Percentiles rank a stretch among this genome's conserved stretches.
phyloP scores from a whole-genome alignment of 92 coral and sea anemone species.

The Paragorgia papillata region DNA sequence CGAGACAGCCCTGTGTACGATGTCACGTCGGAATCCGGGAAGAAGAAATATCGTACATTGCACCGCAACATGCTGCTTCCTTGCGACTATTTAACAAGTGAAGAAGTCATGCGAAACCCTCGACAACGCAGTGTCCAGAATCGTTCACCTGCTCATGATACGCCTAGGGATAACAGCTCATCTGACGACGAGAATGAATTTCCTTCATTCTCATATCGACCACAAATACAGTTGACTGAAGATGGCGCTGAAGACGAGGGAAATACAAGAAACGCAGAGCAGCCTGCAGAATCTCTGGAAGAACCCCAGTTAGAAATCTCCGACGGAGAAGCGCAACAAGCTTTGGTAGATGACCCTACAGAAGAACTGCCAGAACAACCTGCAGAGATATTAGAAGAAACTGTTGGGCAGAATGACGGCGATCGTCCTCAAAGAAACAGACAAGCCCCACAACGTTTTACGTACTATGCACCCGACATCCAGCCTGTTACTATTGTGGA shows the following conservation, averaged over 20 bases:
- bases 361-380: slow-evolving; percentile 4
- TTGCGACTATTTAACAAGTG: not conserved
- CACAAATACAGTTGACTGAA: not conserved
- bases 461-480: slow-evolving; percentile 50
- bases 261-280: too few relatives aligned
- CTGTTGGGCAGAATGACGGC: not conserved
- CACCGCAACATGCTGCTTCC: slow-evolving; percentile 35
- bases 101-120: not conserved
- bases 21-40: not conserved
- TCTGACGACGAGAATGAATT: slow-evolving; percentile 4
- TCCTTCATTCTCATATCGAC: not conserved
- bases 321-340: not conserved
- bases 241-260: not conserved
- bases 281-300: too few relatives aligned
- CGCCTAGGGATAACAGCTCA: not conserved
- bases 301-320: not conserved
- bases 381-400: not conserved
- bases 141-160: not conserved
- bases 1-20: slow-evolving; percentile 40
- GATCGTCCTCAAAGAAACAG: slow-evolving; percentile 39
- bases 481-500: slow-evolving; percentile 20
- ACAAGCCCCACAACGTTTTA: slow-evolving; percentile 40
- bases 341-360: not conserved
- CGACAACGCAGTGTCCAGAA: slow-evolving; percentile 1
- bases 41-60: slow-evolving; percentile 1